These are phyloP conservation scores for Zoanthus gigantus DNA, from an alignment of 92 coral and sea anemone genomes.

Conservation along the genomic window DNA sequence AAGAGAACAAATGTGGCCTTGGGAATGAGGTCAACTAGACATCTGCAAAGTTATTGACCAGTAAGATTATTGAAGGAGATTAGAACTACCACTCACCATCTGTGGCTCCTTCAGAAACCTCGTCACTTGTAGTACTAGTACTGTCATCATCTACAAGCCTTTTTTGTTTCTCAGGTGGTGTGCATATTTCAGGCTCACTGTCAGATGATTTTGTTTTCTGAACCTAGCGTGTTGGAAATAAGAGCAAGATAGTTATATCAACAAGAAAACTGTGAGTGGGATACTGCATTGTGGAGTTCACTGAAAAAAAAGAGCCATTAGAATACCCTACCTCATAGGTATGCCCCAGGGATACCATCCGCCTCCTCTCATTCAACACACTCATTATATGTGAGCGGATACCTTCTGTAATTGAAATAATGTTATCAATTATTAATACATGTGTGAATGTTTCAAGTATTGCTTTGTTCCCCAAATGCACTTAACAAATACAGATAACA, in stretches of 20 bases:
- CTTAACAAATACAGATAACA: conserved; percentile 22
- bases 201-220: conserved; percentile 19
- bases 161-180: conserved; percentile 15
- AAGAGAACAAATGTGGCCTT: conserved; percentile 24
- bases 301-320: conserved; percentile 8
- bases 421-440: conserved; percentile 8
- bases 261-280: conserved; percentile 30
- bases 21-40: conserved; percentile 23
- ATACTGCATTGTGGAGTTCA: conserved; percentile 25
- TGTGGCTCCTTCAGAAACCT: conserved; percentile 29
- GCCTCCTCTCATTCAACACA: conserved; percentile 51
- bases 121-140: conserved; percentile 16
- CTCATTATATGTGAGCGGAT: conserved; percentile 55
- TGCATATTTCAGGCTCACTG: conserved; percentile 23
- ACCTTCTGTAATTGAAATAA: conserved; percentile 22
- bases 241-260: conserved; percentile 18
- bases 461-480: conserved; percentile 16
- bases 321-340: conserved; percentile 50
- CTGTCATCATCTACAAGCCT: conserved; percentile 21
- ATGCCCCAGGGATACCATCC: conserved; percentile 58
- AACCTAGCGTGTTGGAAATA: conserved; percentile 27
- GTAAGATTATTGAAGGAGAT: conserved; percentile 14
- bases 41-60: conserved; percentile 26
- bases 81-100: conserved; percentile 30
- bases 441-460: conserved; percentile 28